Base-by-base conservation (phyloP, 2,888 invertebrate species). In the Chouioia cunea region DNA sequence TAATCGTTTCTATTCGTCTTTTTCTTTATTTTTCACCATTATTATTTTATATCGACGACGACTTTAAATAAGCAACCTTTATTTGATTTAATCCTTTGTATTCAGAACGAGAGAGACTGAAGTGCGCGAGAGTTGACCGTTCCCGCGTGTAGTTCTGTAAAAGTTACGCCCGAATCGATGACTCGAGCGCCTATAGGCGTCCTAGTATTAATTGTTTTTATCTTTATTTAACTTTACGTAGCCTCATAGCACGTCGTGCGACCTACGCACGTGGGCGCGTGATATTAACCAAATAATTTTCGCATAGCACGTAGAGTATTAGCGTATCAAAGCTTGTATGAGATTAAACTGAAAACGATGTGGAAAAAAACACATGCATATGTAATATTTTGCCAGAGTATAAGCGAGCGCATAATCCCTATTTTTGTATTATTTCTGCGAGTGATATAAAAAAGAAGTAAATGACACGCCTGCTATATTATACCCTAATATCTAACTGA, bases 201-300 rank as follows among this genome's bases (percentile, higher is more conserved):
- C 67, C 65, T 73, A 75, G 67, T 71, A 71, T 74, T 73, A 75
- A 66, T 62, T 52, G 57, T 64, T 64, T 70, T 75, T 65, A 63
- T 20, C 22, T 65, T 71, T 73, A 20, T 65, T 43, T 22, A 36
- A 36, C 50, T 69, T 66, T 69, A 50, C 47, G 65, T 73, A 66
- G 52, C 63, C 56, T 64, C 58, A 52, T 63, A 48, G 48, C 53
- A 69, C 69, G 58, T 54, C 58, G 65, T 66, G 65, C 73, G 69
- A 53, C 23, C n/a, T 23, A 56, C 56, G 70, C 47, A 52, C 70
- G 52, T 14, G 52, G 70, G 47, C 36, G 67, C 67, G 73, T 73
- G 73, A 73, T 73, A 73, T 70, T 73, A 70, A 73, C 73, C 73
- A 73, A 73, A 73, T 73, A 67, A 73, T 73, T 73, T 71, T 70